Evolutionary conservation across 2,113 vertebrate species (phyloP), one percentile per base, ranked within the genome.

Genomic region (Lophura nycthemera): DNA sequence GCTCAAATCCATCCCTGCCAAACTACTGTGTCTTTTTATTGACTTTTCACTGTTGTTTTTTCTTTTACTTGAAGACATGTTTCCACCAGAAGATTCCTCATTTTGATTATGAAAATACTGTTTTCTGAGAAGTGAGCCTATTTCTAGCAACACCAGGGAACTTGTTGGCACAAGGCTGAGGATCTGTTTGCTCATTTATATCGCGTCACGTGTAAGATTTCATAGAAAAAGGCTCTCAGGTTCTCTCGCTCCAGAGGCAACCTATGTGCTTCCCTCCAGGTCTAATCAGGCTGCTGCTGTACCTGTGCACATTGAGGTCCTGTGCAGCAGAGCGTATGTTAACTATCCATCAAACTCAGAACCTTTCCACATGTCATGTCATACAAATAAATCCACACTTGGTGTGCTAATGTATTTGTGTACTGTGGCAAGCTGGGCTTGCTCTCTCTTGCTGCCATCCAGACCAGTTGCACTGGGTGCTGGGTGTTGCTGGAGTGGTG

Each of bases 261-360:
- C n/a, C 3, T 48, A 17, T 12, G 13, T 48, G 22, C 16, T 43
- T 48, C 25, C 65, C 18, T 18, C 10, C 13, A 38, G 54, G 40
- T 47, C 54, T 78, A 9, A 30, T 36, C 34, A 21, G 81, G 43
- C 17, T 18, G 54, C 38, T 43, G 48, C 50, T 69, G 10, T 22
- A 5, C 42, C 45, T 69, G 30, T n/a, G 22, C 42, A 12, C 12
- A 10, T 6, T 27, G 67, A 59, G 42, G 50, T 52, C 25, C 17
- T 1, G 0, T n/a, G 30, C 29, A 2, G 14, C 38, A 6, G 30
- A 34, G 20, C 1, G 2, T 32, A 4, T 14, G 5, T 6, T n/a
- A 27, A 11, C 20, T 29, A 13, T 15, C 29, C 56, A 78, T 25
- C 18, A 13, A 6, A 1, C 10, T 47, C 11, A 17, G 43, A 65